phyloP scores from a whole-genome alignment of 2,888 invertebrate species.

The Leptinotarsa peninsularis region DNA sequence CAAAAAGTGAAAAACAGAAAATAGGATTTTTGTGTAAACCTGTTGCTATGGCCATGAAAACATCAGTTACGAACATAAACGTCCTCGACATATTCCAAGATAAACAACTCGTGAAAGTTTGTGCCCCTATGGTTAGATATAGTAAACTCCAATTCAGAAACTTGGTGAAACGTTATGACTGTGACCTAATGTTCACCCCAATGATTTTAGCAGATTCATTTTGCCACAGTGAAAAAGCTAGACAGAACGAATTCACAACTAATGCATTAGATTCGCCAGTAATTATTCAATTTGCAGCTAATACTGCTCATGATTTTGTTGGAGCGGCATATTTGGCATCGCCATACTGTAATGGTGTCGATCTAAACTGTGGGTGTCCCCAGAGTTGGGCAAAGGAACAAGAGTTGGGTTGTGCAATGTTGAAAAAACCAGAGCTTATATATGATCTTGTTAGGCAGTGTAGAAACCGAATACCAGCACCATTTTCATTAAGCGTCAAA shows the following conservation, averaged over 20 bases:
- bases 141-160: conserved; percentile 85
- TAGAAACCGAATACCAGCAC: conserved; percentile 76
- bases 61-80: conserved; percentile 56
- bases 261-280: conserved; percentile 75
- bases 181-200: conserved; percentile 92
- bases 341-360: conserved; percentile 88
- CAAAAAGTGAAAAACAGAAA: too few species aligned
- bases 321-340: conserved; percentile 86
- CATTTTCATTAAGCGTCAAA: conserved; percentile 92
- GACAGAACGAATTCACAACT: conserved; percentile 85
- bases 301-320: conserved; percentile 83
- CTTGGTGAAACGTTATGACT: conserved; percentile 82
- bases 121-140: conserved; percentile 97
- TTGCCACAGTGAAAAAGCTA: conserved; percentile 87
- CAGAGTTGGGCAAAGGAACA: conserved; percentile 94
- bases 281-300: conserved; percentile 95
- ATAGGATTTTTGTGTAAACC: background rate
- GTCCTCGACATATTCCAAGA: conserved; percentile 76
- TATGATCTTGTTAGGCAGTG: conserved; percentile 84
- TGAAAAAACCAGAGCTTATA: conserved; percentile 86
- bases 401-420: conserved; percentile 87
- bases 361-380: conserved; percentile 98
- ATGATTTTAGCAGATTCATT: conserved; percentile 98
- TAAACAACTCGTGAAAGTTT: conserved; percentile 78
- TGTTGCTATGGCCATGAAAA: background rate